Base-by-base conservation (phyloP, 2,113 vertebrate genomes). In the Syrmaticus mikado region DNA sequence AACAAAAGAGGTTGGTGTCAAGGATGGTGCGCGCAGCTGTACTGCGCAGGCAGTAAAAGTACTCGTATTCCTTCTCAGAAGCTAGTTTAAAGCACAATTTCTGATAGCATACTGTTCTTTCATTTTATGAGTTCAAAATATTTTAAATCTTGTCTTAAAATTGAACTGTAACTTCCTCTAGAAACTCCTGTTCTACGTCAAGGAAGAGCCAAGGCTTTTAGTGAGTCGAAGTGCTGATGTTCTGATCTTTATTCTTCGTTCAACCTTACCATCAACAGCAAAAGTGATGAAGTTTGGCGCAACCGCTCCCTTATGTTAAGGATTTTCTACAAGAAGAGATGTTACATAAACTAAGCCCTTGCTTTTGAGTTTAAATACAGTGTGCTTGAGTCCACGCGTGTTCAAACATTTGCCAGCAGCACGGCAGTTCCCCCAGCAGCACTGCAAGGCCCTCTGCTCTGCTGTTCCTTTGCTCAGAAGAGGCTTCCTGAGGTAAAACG, bases 381-480 rank as follows among this genome's bases (percentile, higher is more conserved):
- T 5, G 0, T 0, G 2, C 38, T 64, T 43, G 15, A 68, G 40
- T 78, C 15, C 15, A 2, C 2, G 1, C 41, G 82, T 46, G 4
- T 53, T 83, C 0, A 0, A 58, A 66, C 1, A 34, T 52, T 18
- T 27, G 11, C 10, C n/a, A 48, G n/a, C 18, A 15, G 27, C 8
- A 11, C 13, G n/a, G 24, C 25, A 14, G 19, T 12, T 76, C 27
- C 41, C n/a, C 16, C 40, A 34, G 41, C 40, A 36, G 38, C 8
- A 5, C 43, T 27, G 11, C 40, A 12, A 43, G 57, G 43, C 30
- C 4, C 60, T 68, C 0, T 50, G 0, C 48, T 72, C 19, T 10
- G 12, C 20, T 4, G 1, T 60, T 65, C 18, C 30, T 60, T 46
- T 4, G 60, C 27, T 20, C 4, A 21, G 71, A 85, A 45, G 41